These are phyloP conservation scores for Chaenocephalus aceratus DNA, from an alignment of 2,113 vertebrate genomes.

Conservation along the genomic window DNA sequence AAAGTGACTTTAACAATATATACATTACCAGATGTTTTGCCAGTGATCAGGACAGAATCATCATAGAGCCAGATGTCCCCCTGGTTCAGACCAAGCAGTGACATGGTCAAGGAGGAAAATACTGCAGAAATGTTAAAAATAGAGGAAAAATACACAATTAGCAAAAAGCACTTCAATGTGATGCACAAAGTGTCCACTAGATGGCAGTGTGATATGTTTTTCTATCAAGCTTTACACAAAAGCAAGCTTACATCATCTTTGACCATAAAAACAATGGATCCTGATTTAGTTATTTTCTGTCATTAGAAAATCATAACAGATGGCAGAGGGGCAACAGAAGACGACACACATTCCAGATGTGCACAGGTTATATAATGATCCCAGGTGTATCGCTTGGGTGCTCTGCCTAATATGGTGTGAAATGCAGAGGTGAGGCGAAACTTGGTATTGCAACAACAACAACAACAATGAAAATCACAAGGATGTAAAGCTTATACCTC, in stretches of 20 bases:
- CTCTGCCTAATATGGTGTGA: not conserved
- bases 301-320: not conserved
- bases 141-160: not conserved
- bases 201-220: constrained; percentile 32
- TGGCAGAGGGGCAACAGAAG: not conserved
- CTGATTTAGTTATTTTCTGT: not conserved
- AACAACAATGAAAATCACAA: not conserved
- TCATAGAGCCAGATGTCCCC: constrained; percentile 95
- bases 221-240: not conserved
- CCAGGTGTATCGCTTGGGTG: not conserved
- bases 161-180: not conserved
- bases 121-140: constrained; percentile 78
- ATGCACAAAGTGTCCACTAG: constrained; percentile 36
- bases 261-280: not conserved
- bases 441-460: constrained; percentile 3
- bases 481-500: not conserved
- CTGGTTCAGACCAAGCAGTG: constrained; percentile 87
- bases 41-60: constrained; percentile 89
- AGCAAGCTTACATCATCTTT: not conserved
- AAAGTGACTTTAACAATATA: not conserved
- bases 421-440: not conserved
- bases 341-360: not conserved
- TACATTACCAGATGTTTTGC: constrained; percentile 87
- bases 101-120: constrained; percentile 90
- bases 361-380: not conserved